Evolutionary conservation across 2,888 invertebrate genomes (phyloP), one percentile per base, ranked within the genome.

Genomic region (Terebella lapidaria): DNA sequence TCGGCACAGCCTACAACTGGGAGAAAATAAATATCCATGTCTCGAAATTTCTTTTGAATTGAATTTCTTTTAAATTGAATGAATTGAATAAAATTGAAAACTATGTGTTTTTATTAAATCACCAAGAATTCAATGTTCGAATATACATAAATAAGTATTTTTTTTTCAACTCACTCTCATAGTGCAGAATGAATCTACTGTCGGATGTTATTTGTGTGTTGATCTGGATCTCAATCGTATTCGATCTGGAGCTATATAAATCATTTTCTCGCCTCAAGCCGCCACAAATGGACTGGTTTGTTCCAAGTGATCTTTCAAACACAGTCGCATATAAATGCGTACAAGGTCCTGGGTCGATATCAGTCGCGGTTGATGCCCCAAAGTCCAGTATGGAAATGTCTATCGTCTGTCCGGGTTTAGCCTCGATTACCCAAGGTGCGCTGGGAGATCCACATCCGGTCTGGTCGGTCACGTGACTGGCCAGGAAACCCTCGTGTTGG

Each of bases 381-480:
- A 35, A 35, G 42, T 35, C 42, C 42, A 35, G 42, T n/a, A 35
- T 15, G 10, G 42, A 15, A n/a, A 35, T 35, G 10, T n/a, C n/a
- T 10, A 35, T 35, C 42, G 42, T 35, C 42, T 35, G 10, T 10
- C 42, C 42, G n/a, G n/a, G 10, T 35, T 35, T 35, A 10, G 10
- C n/a, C 42, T 49, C 18, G 15, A 49, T 49, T 24, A 49, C 18
- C 49, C 49, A 49, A 5, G 49, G n/a, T 10, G 24, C 24, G 5
- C 24, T 24, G n/a, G 15, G 18, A 5, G n/a, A 22, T 15, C 49
- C 49, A 22, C 49, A 49, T 10, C 49, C 49, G 49, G 49, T 49
- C 5, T 49, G 5, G 24, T 49, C 49, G 49, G 49, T 49, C 49
- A 49, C 49, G n/a, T 49, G 49, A 49, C 49, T 49, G 24, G 49